Conservation (phyloP, 2,888 invertebrate species). For the Panopea generosa region DNA sequence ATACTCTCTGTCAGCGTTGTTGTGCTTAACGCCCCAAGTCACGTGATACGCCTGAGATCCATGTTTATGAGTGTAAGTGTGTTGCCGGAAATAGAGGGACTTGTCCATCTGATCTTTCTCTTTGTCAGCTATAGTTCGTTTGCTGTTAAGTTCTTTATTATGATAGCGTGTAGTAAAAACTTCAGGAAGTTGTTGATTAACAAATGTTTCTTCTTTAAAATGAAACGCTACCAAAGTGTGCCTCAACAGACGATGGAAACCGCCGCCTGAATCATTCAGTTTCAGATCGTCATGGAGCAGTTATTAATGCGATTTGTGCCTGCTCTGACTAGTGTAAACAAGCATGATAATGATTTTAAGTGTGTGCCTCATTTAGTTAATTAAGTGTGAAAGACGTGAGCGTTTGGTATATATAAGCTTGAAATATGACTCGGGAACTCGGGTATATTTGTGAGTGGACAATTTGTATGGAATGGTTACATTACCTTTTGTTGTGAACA, state of each 20-base stretch:
- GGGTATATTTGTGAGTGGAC: no score
- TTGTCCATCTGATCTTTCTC: constrained; percentile 60
- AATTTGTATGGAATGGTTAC: no score
- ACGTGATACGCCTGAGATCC: constrained; percentile 61
- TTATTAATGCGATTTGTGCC: no score
- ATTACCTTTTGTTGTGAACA: no score
- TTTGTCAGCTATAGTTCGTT: constrained; percentile 67
- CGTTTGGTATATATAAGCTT: no score
- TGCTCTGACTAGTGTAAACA: no score
- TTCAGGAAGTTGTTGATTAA: constrained; percentile 62
- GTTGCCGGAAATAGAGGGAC: constrained; percentile 32
- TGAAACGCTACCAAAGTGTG: constrained; percentile 24
- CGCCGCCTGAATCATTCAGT: constrained; percentile 18
- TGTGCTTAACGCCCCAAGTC: constrained; percentile 66
- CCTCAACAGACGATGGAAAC: constrained; percentile 50
- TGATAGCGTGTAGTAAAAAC: constrained; percentile 64
- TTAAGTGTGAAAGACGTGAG: no score
- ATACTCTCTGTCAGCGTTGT: constrained; percentile 63
- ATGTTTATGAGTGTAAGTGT: constrained; percentile 36
- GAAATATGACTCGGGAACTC: no score
- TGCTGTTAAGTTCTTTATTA: constrained; percentile 66
- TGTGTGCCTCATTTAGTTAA: no score
- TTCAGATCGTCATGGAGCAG: no score
- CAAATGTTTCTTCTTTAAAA: constrained; percentile 16
- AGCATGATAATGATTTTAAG: no score